Base-by-base conservation (phyloP, 2,888 invertebrate genomes). In the Nymphalis urticae region DNA sequence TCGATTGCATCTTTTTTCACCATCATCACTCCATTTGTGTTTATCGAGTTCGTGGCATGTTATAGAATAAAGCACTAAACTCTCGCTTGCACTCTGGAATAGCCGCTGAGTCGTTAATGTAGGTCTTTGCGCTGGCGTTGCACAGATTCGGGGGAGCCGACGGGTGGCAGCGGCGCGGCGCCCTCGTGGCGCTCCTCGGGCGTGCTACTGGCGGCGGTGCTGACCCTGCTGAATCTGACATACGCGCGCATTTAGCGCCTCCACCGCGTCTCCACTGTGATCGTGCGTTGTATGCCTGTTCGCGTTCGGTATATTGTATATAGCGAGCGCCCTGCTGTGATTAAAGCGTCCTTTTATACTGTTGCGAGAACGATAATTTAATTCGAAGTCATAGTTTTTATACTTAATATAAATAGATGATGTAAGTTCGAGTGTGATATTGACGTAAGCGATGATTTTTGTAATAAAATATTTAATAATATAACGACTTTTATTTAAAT, bases 401-500 rank as follows among this genome's bases (percentile, higher is more conserved):
- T 92, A 92, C 90, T 70, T 89, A 92, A 85, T 87, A 90, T 92
- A 92, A 92, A 91, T 92, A 92, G 92, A 92, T 92, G 92, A 92
- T 90, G 88, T 92, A 92, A 92, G 90, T 84, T 85, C 86, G 91
- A 90, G 92, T 92, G 92, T 92, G 92, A 92, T 92, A 92, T 92
- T 91, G 92, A 91, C 78, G 85, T 91, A 90, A 91, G 91, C 80
- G 82, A 92, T 77, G 77, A 85, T 85, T 90, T 89, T 92, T 90
- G 82, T 90, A 92, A 86, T 91, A 91, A 91, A 91, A 83, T 88
- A 88, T 89, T 89, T 87, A 88, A 90, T 83, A 76, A 82, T 73
- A 82, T 2, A 24, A 64, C 50, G 32, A 16, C 9, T 62, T 72
- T 50, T 32, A 70, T 69, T 76, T 73, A 72, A 24, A 71, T 72